These are phyloP conservation scores for Acridotheres tristis DNA, from an alignment of 2,797 vertebrate species.

Conservation along the genomic window DNA sequence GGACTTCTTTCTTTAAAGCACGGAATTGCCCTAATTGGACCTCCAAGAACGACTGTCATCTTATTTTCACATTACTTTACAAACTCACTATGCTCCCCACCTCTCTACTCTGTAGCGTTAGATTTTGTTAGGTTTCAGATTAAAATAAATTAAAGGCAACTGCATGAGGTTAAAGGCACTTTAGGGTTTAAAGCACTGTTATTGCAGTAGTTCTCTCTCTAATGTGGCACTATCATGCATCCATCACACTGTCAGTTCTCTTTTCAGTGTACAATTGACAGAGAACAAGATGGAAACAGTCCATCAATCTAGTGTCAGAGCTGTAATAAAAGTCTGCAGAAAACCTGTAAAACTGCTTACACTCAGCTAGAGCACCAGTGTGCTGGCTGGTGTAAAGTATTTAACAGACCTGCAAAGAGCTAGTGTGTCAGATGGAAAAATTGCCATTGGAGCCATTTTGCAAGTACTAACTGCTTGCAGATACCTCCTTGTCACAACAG, in stretches of 20 bases:
- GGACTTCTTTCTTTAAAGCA: slow-evolving; percentile 62
- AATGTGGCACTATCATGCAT: slow-evolving; percentile 62
- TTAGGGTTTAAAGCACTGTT: slow-evolving; percentile 51
- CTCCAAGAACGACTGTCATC: slow-evolving; percentile 58
- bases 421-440: slow-evolving; percentile 43
- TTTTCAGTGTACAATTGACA: slow-evolving; percentile 75
- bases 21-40: slow-evolving; percentile 72
- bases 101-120: slow-evolving; percentile 22
- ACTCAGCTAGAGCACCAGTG: slow-evolving; percentile 41
- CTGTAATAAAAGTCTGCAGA: slow-evolving; percentile 77
- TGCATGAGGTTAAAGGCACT: slow-evolving; percentile 61
- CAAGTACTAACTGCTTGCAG: not conserved
- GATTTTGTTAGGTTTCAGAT: slow-evolving; percentile 52
- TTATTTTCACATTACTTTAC: slow-evolving; percentile 63
- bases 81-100: not conserved
- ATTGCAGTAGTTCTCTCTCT: slow-evolving; percentile 64
- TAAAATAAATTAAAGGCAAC: slow-evolving; percentile 73
- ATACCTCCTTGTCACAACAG: not conserved
- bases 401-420: slow-evolving; percentile 62
- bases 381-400: slow-evolving; percentile 53
- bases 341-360: slow-evolving; percentile 75
- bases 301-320: slow-evolving; percentile 79
- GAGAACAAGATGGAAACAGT: slow-evolving; percentile 78
- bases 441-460: slow-evolving; percentile 3
- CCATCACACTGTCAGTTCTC: slow-evolving; percentile 77